phyloP scores from a whole-genome alignment of 2,888 invertebrate species.

The Trichogramma dendrolimi region DNA sequence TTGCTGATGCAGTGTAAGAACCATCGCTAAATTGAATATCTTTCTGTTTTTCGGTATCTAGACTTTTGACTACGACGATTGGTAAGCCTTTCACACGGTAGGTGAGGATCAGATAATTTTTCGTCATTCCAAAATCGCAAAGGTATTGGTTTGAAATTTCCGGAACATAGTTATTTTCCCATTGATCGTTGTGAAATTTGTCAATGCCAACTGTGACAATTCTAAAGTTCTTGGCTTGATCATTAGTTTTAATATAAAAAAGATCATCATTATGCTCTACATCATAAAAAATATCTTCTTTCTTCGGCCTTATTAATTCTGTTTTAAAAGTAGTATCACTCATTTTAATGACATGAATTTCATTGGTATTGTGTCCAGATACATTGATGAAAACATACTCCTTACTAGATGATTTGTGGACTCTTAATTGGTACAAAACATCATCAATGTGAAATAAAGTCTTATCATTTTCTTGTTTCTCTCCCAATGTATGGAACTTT shows the following conservation, averaged over 20 bases:
- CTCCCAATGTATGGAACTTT: neutral
- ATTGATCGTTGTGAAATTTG: neutral
- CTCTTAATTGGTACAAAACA: neutral
- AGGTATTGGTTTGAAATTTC: neutral
- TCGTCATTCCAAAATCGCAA: neutral
- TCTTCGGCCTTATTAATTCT: neutral
- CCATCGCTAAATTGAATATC: neutral
- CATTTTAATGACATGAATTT: neutral
- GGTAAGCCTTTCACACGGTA: neutral
- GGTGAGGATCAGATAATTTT: neutral
- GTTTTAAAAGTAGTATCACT: neutral
- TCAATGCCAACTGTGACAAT: neutral
- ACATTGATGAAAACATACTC: neutral
- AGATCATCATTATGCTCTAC: neutral
- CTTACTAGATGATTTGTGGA: neutral
- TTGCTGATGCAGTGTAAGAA: neutral
- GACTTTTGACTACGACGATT: neutral
- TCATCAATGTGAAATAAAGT: neutral
- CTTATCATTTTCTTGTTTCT: neutral
- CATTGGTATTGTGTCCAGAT: neutral
- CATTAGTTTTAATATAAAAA: conserved; percentile 3
- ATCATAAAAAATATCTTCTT: conserved; percentile 1
- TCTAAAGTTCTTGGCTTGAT: neutral
- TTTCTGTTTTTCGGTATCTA: neutral
- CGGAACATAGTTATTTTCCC: neutral